Conservation (phyloP, 30 jellyfish, hydroid and myxozoan species). For the Turritopsis rubra region DNA sequence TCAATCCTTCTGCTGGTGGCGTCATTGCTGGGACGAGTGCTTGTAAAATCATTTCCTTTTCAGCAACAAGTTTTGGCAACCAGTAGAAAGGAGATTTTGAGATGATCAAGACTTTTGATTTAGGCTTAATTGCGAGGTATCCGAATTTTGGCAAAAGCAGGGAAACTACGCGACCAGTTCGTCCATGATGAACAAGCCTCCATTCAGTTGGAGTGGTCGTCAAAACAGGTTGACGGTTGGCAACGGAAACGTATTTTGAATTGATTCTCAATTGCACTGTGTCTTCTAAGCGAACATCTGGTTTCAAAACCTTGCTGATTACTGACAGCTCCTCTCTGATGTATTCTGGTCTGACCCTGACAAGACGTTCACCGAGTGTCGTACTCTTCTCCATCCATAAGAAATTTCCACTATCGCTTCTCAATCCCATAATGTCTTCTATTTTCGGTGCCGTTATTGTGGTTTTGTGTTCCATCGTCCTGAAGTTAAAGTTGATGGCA, state of each 20-base stretch:
- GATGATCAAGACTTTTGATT: not conserved
- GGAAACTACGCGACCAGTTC: not conserved
- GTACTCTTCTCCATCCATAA: not conserved
- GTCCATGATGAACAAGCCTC: not conserved
- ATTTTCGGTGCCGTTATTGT: not conserved
- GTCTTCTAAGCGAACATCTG: not conserved
- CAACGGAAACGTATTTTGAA: not conserved
- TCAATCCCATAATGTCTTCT: not conserved
- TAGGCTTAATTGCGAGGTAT: not conserved
- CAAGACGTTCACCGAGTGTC: not conserved
- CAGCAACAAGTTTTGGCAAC: not conserved
- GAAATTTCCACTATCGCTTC: not conserved
- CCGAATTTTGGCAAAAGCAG: not conserved
- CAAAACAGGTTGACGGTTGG: not conserved
- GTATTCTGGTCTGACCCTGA: not conserved
- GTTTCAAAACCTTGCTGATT: not conserved
- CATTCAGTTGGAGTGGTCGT: not conserved
- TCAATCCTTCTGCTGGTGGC: not conserved
- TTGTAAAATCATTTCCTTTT: not conserved
- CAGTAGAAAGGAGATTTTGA: not conserved
- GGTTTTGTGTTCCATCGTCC: slow-evolving; percentile 8
- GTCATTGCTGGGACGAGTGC: not conserved
- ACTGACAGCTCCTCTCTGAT: not conserved
- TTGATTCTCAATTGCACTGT: not conserved
- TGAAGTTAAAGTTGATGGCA: not conserved